phyloP scores from a whole-genome alignment of 1,140 invertebrate genomes.

The Homalodisca vitripennis region DNA sequence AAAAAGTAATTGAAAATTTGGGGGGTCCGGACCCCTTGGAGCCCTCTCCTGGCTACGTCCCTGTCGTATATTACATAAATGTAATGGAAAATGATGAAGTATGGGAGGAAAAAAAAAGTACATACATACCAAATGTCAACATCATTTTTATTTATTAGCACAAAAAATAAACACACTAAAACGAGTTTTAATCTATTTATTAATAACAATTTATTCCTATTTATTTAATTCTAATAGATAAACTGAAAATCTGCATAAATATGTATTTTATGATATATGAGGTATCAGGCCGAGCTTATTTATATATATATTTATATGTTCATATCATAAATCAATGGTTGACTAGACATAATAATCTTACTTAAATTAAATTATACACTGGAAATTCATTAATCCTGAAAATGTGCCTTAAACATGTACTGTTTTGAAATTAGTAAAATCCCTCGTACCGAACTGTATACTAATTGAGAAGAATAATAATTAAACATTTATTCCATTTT shows the following conservation, averaged over 20 bases:
- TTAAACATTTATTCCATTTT: too few relatives aligned
- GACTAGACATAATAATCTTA: conserved; percentile 8
- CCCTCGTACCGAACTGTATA: too few relatives aligned
- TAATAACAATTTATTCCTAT: conserved; percentile 15
- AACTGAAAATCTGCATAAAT: conserved; percentile 18
- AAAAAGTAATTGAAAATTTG: too few relatives aligned
- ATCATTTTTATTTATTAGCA: conserved; percentile 9
- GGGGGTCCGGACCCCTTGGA: too few relatives aligned
- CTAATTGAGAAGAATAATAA: too few relatives aligned
- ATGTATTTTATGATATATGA: conserved; percentile 11
- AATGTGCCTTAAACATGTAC: neutral
- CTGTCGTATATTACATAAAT: too few relatives aligned
- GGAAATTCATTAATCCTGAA: neutral
- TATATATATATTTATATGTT: conserved; percentile 13
- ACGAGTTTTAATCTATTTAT: conserved; percentile 14
- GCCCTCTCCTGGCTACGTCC: too few relatives aligned
- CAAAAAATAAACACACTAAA: conserved; percentile 18
- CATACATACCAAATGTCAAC: conserved; percentile 17
- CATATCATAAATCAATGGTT: neutral
- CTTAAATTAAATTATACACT: neutral
- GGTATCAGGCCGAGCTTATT: conserved; percentile 17
- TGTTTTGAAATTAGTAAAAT: too few relatives aligned
- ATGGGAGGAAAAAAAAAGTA: neutral
- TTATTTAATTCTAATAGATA: conserved; percentile 6
- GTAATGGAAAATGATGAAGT: neutral